Percentiles rank a stretch among this genome's conserved stretches.
phyloP scores from a whole-genome alignment of 2,888 invertebrate species.

The Entomobrya multifasciata region DNA sequence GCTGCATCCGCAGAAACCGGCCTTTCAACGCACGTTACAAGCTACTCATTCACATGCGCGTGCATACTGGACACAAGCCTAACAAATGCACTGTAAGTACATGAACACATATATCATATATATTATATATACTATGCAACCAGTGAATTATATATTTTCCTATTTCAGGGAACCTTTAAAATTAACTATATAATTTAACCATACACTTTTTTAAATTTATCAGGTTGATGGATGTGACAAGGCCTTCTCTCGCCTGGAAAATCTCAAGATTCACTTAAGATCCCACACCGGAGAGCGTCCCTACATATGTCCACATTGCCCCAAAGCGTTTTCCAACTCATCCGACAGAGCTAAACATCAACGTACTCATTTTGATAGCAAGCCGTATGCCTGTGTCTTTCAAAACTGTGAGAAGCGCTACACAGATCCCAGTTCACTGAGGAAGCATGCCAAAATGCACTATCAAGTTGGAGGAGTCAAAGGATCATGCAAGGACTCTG shows the following conservation, averaged over 20 bases:
- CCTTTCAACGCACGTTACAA: conserved; percentile 99
- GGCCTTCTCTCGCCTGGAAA: conserved; percentile 97
- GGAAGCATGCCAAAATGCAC: conserved; percentile 76
- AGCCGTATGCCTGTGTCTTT: conserved; percentile 76
- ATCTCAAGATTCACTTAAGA: conserved; percentile 97
- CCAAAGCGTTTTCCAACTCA: conserved; percentile 98
- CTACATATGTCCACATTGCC: conserved; percentile 96
- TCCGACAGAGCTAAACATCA: conserved; percentile 99
- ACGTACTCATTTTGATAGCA: conserved; percentile 95
- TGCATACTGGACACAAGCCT: conserved; percentile 99
- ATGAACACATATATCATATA: neutral
- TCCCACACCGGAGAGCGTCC: conserved; percentile 98
- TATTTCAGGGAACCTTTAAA: no score
- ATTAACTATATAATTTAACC: neutral
- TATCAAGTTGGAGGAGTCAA: neutral
- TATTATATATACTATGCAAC: no score
- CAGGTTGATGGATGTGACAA: conserved; percentile 97
- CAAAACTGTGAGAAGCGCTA: conserved; percentile 76
- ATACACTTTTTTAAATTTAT: conserved; percentile 79
- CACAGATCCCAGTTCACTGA: conserved; percentile 75
- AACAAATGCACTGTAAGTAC: conserved; percentile 96
- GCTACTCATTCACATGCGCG: conserved; percentile 96
- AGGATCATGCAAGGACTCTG: neutral
- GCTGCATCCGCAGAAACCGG: conserved; percentile 92
- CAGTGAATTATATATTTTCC: no score